Percentiles rank a stretch among this genome's conserved stretches.
Evolutionary conservation across 2,113 vertebrate genomes (phyloP).

Genomic region (Mastomys natalensis): DNA sequence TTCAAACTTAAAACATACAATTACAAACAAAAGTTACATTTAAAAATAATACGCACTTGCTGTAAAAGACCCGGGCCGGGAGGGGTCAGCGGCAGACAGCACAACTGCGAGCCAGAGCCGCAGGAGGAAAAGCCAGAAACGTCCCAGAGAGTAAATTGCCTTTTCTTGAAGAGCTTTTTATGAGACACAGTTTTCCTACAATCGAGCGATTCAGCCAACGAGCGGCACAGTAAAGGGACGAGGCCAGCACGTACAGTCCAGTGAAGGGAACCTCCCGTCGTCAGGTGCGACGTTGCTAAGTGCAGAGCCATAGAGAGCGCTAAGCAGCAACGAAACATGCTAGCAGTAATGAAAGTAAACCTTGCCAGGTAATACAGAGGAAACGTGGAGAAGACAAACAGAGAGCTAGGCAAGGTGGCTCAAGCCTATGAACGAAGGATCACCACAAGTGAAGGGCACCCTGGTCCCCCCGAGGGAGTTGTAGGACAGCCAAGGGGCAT

Average conservation of each 20-base stretch:
- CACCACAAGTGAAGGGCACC: not conserved
- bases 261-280: not conserved
- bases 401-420: not conserved
- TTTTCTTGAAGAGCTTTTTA: not conserved
- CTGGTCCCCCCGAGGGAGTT: not conserved
- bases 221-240: not conserved
- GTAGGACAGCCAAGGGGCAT: not conserved
- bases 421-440: not conserved
- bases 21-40: conserved; percentile 4
- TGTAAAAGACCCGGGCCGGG: too few species aligned
- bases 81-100: not conserved
- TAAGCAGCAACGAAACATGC: not conserved
- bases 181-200: not conserved
- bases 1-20: conserved; percentile 38
- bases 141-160: not conserved
- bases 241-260: not conserved
- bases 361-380: not conserved
- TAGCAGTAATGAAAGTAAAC: not conserved
- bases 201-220: not conserved
- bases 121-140: not conserved
- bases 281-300: fast-evolving
- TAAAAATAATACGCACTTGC: not conserved
- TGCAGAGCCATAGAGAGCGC: not conserved
- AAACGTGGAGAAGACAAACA: not conserved
- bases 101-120: not conserved